A percentile compares a stretch with the other conserved stretches of the same genome.
phyloP scores from a whole-genome alignment of 2,797 vertebrate genomes.

The Okamejei kenojei region DNA sequence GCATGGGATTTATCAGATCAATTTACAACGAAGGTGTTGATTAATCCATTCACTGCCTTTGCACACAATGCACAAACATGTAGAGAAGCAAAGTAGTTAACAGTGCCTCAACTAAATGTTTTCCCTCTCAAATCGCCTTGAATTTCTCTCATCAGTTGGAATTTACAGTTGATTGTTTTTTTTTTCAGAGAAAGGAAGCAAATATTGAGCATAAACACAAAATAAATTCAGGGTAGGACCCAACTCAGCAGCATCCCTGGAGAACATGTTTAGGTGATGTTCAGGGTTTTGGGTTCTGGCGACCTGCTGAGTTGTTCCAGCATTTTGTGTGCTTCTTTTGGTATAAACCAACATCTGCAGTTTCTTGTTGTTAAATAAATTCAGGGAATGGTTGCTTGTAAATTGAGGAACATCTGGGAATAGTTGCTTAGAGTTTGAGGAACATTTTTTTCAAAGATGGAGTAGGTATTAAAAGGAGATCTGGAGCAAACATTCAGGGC shows the following conservation, averaged over 20 bases:
- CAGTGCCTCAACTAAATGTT: not conserved
- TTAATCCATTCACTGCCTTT: not conserved
- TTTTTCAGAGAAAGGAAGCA: not conserved
- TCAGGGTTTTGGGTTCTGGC: too few relatives aligned
- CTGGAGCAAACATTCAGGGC: too few relatives aligned
- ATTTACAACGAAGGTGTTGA: not conserved
- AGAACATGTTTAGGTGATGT: too few relatives aligned
- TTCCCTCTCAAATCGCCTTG: not conserved
- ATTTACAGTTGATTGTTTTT: not conserved
- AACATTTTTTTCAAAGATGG: not conserved
- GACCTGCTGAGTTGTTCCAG: too few relatives aligned
- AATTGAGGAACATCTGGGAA: not conserved
- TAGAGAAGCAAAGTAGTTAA: not conserved
- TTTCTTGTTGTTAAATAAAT: too few relatives aligned
- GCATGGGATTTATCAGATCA: not conserved
- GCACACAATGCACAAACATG: not conserved
- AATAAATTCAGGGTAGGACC: too few relatives aligned
- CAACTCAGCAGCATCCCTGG: too few relatives aligned
- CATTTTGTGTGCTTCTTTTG: too few relatives aligned
- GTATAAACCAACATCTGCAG: too few relatives aligned
- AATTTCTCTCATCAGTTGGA: not conserved
- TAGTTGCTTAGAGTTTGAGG: not conserved
- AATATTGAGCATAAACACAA: not conserved
- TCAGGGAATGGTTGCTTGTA: not conserved
- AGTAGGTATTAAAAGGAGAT: not conserved